Conservation (phyloP, 2,888 invertebrate species). For the Xylota segnis region DNA sequence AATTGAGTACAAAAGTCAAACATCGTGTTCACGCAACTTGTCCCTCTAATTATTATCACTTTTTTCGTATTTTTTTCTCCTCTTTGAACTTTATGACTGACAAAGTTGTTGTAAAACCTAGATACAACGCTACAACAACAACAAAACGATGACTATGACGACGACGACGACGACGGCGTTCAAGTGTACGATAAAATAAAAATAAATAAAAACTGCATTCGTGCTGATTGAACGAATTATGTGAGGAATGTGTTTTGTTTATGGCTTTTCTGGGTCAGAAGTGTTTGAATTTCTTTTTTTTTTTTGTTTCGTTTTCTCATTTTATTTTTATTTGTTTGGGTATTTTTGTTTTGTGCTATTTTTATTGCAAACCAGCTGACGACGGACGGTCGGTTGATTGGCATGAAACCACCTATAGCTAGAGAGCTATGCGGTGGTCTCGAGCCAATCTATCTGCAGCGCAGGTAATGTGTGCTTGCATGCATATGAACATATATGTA, state of each 20-base stretch:
- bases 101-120: conserved; percentile 11
- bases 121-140: background rate
- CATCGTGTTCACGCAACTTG: conserved; percentile 52
- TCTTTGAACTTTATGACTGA: conserved; percentile 28
- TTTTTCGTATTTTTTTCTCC: background rate
- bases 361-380: conserved; percentile 62
- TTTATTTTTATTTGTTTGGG: conserved; percentile 38
- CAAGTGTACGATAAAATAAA: conserved; percentile 9
- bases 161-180: background rate
- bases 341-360: conserved; percentile 50
- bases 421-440: background rate
- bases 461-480: conserved; percentile 44
- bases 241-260: conserved; percentile 55
- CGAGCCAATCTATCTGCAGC: conserved; percentile 44
- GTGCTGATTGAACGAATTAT: conserved; percentile 63
- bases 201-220: conserved; percentile 45
- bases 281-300: conserved; percentile 38
- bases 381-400: conserved; percentile 57
- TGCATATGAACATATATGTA: conserved; percentile 11
- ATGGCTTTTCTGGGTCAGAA: conserved; percentile 68
- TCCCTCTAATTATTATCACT: conserved; percentile 47
- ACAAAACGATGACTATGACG: background rate
- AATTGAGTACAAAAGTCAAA: conserved; percentile 65
- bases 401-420: conserved; percentile 34
- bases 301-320: background rate